A percentile compares a stretch with the other conserved stretches of the same genome.
These are phyloP conservation scores for Spilogale gracilis DNA, from an alignment of 2,113 vertebrate species.

Conservation along the genomic window DNA sequence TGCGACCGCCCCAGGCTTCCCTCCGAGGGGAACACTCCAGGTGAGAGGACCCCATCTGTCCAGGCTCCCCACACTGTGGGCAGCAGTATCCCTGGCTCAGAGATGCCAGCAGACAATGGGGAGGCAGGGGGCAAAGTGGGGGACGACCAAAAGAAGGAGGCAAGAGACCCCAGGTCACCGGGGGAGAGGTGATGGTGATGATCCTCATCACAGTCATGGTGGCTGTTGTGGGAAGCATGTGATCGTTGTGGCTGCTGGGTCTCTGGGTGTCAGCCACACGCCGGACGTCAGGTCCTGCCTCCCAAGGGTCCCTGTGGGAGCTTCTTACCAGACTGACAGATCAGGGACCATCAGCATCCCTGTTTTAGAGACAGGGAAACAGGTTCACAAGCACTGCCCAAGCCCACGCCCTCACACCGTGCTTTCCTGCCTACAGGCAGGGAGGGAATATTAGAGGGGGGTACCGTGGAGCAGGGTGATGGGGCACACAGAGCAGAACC, in stretches of 20 bases:
- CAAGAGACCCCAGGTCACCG: neutral
- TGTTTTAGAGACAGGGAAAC: neutral
- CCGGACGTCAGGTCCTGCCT: accelerated
- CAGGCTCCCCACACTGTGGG: accelerated
- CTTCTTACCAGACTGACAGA: neutral
- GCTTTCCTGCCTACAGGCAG: accelerated
- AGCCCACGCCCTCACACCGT: accelerated
- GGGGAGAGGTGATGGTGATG: accelerated
- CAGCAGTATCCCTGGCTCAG: too few relatives aligned
- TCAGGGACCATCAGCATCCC: accelerated
- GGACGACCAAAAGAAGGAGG: neutral
- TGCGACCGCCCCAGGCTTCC: neutral
- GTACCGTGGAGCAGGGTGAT: accelerated
- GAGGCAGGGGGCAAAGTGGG: accelerated
- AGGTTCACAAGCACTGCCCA: too few relatives aligned
- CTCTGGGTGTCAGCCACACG: accelerated
- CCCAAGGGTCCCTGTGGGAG: accelerated
- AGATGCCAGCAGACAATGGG: neutral
- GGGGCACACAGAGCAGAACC: neutral
- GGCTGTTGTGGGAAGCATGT: accelerated
- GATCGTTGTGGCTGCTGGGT: accelerated
- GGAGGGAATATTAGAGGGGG: accelerated
- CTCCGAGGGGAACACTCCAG: too few relatives aligned
- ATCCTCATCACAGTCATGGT: accelerated
- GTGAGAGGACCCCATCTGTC: accelerated